Base-by-base conservation (phyloP, 2,797 vertebrate species). In the Poeciliopsis paucimaculata region DNA sequence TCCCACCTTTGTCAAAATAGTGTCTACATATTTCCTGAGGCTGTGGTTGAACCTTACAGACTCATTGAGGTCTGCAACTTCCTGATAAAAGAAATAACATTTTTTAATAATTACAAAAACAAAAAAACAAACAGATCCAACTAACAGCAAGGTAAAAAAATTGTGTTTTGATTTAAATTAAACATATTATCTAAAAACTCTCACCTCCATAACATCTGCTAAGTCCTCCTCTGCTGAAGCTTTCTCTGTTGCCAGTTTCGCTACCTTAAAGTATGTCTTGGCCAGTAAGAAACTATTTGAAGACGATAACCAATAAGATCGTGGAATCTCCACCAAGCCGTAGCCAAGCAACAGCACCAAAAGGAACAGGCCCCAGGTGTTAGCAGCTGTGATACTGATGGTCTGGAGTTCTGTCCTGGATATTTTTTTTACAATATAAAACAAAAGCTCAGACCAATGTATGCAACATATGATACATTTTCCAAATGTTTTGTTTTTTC, bases 331-430 rank as follows among this genome's bases (percentile, higher is more conserved):
- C 68, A 99, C 97, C 90, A 99, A 93, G 28, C 98, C 98, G 4
- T 98, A 98, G 46, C 98, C 97, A 86, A 99, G 89, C 90, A 99
- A 90, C 84, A 99, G 88, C 76, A 99, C 97, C n/a, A 99, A 95
- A 72, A 98, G 97, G 88, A 99, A 98, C 0, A 99, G 95, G 51
- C 98, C 98, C 98, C 98, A 99, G 0, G 97, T 98, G 86, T 98
- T 98, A 76, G 98, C 97, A 43, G 98, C 97, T 2, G 97, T 97
- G 82, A 98, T 99, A 47, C 97, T 95, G 46, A 98, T 97, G 8
- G 97, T 98, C 89, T 97, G 97, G 70, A 99, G 95, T 13, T 97
- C 95, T 41, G 86, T 94, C 97, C 98, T 99, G 85, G 11, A 81
- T 34, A 53, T 60, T 8, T 36, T 57, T 34, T 82, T 80, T n/a